Evolutionary conservation across 2,888 invertebrate genomes (phyloP).

Genomic region (Subacronicta megacephala): DNA sequence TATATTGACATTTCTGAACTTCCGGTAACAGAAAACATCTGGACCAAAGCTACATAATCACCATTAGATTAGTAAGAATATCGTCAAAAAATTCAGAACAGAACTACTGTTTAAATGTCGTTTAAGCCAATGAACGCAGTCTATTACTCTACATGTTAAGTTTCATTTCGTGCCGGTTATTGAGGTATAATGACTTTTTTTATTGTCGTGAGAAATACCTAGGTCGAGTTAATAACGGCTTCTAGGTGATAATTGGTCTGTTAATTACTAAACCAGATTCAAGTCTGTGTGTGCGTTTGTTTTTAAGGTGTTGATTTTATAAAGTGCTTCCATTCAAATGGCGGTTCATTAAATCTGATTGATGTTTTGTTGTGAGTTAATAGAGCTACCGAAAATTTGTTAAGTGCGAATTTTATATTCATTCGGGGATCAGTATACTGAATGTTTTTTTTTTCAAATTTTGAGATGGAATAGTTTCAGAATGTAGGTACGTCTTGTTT

Average conservation of each 20-base stretch:
- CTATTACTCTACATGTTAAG: slow-evolving; percentile 36
- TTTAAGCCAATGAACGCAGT: slow-evolving; percentile 32
- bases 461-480: background rate
- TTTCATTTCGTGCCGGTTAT: slow-evolving; percentile 54
- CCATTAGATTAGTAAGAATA: slow-evolving; percentile 33
- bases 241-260: slow-evolving; percentile 63
- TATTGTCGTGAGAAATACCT: slow-evolving; percentile 64
- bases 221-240: slow-evolving; percentile 58
- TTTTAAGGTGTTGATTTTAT: slow-evolving; percentile 56
- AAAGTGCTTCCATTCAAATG: slow-evolving; percentile 45
- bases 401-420: slow-evolving; percentile 23
- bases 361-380: slow-evolving; percentile 42
- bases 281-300: slow-evolving; percentile 38
- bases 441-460: background rate
- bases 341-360: slow-evolving; percentile 52
- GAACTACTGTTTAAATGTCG: slow-evolving; percentile 26
- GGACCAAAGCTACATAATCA: slow-evolving; percentile 35
- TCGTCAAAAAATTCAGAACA: slow-evolving; percentile 38
- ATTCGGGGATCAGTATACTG: slow-evolving; percentile 17
- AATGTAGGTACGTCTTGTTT: background rate
- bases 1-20: slow-evolving; percentile 11
- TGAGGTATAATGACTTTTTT: slow-evolving; percentile 58
- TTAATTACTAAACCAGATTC: slow-evolving; percentile 57
- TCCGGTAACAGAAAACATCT: slow-evolving; percentile 31
- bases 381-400: slow-evolving; percentile 33